Conservation (phyloP, 2,888 invertebrate species). For the Cerastoderma edule region DNA sequence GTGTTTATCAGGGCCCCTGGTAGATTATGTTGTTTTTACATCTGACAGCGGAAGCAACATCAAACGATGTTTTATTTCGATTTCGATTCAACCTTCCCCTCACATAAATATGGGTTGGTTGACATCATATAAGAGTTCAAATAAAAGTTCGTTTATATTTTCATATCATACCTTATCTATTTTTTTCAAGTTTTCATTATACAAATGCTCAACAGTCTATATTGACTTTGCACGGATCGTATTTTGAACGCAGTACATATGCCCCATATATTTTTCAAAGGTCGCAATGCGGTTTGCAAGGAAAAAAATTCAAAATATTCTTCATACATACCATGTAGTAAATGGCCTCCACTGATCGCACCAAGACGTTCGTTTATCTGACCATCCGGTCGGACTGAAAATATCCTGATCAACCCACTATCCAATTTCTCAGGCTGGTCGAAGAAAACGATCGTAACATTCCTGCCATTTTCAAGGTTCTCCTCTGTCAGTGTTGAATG, state of each 20-base stretch:
- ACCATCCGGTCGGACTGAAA: slow-evolving; percentile 30
- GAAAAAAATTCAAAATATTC: no score
- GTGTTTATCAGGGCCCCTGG: no score
- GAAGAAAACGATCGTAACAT: slow-evolving; percentile 33
- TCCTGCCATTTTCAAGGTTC: slow-evolving; percentile 18
- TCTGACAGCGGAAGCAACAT: no score
- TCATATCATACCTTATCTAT: neutral
- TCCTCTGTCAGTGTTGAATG: slow-evolving; percentile 22
- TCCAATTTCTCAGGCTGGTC: slow-evolving; percentile 23
- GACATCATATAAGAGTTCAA: no score
- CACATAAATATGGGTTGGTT: no score
- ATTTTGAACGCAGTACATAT: neutral
- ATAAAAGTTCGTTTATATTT: neutral
- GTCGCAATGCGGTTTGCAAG: no score
- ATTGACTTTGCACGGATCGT: neutral
- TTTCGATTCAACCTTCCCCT: no score
- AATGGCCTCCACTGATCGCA: slow-evolving; percentile 29
- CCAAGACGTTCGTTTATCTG: slow-evolving; percentile 30
- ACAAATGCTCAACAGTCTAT: neutral
- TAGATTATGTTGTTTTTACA: no score
- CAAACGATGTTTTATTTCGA: no score
- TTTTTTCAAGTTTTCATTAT: neutral
- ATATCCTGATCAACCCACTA: slow-evolving; percentile 32
- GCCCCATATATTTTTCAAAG: no score
- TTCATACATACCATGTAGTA: slow-evolving; percentile 40